Conservation (phyloP, 2,797 vertebrate species). For the Macroramphosus scolopax region DNA sequence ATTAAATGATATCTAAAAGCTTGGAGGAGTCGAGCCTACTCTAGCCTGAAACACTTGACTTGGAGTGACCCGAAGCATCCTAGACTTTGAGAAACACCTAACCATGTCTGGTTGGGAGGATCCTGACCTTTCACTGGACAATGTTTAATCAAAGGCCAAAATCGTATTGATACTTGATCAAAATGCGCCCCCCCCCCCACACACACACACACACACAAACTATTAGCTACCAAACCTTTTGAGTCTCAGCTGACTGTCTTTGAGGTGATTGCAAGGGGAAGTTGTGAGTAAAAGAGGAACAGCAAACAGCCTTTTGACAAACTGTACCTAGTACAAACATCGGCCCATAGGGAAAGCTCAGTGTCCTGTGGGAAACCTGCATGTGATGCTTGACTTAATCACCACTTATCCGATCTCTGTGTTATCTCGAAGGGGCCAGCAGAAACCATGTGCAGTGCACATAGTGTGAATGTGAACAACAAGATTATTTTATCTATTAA, state of each 20-base stretch:
- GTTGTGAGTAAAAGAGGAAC: conserved; percentile 1
- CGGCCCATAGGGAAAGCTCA: conserved; percentile 9
- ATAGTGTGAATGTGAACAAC: conserved; percentile 60
- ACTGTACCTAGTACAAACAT: conserved; percentile 23
- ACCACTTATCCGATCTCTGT: conserved; percentile 33
- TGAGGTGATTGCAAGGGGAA: no score
- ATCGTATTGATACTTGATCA: no score
- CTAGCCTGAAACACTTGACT: no score
- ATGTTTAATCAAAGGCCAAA: no score
- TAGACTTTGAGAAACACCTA: no score
- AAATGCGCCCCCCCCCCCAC: no score
- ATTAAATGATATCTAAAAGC: no score
- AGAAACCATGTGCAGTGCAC: conserved; percentile 70
- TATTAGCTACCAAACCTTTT: no score
- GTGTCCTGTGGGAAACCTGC: conserved; percentile 23
- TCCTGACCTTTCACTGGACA: conserved; percentile 8
- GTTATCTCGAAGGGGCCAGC: conserved; percentile 69
- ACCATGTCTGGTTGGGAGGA: not conserved
- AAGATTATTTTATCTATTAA: conserved; percentile 40
- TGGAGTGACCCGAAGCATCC: no score
- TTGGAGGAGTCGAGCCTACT: no score
- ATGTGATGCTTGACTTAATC: conserved; percentile 40
- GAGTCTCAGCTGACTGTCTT: no score
- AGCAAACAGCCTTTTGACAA: conserved; percentile 10
- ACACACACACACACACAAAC: no score